phyloP scores from a whole-genome alignment of 2,113 vertebrate species.

The Cepphus grylle region DNA sequence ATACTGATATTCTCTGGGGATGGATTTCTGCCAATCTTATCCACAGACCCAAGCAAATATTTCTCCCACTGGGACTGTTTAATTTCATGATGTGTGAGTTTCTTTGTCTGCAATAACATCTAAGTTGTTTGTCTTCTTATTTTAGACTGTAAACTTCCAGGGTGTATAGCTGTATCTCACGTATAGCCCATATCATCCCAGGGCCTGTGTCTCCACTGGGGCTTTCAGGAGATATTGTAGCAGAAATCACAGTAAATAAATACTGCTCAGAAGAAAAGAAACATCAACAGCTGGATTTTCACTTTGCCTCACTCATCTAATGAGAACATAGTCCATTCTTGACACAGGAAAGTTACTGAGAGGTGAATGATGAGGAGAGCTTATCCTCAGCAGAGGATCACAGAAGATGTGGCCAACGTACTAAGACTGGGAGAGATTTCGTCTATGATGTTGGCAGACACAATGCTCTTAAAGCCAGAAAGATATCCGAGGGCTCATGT shows the following conservation, averaged over 20 bases:
- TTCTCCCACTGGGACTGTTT: background rate
- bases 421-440: background rate
- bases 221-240: background rate
- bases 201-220: background rate
- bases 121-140: background rate
- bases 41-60: background rate
- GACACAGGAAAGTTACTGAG: background rate
- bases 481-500: background rate
- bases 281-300: conserved; percentile 15
- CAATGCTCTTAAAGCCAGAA: background rate
- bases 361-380: background rate
- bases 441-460: background rate
- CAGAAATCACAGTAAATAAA: conserved; percentile 1
- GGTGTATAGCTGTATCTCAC: background rate
- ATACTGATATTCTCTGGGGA: background rate
- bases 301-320: background rate
- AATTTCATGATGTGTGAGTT: background rate
- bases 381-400: background rate
- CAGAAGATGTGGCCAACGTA: background rate
- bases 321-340: background rate
- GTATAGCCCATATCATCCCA: background rate
- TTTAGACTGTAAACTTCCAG: background rate
- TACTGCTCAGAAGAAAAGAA: background rate
- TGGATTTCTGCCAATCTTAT: background rate
- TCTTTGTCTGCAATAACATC: background rate